Evolutionary conservation across 2,797 vertebrate species (phyloP).

Genomic region (Myotis vivesi): DNA sequence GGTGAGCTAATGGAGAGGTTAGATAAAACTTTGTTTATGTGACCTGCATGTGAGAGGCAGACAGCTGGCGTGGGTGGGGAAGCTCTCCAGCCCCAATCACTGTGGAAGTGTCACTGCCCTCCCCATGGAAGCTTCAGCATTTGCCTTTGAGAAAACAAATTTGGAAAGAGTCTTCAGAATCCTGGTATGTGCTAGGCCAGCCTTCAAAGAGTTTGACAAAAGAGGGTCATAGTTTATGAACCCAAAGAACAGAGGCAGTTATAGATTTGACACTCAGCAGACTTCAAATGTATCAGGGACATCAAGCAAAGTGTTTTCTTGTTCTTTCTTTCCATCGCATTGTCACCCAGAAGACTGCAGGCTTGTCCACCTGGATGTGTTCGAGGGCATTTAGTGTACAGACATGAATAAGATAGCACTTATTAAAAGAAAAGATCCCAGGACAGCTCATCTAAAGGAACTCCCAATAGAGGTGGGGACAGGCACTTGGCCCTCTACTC

Average conservation of each 20-base stretch:
- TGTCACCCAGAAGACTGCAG: neutral
- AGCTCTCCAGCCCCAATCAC: neutral
- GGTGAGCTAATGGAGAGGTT: neutral
- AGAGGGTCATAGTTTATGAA: neutral
- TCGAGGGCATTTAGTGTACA: too few relatives aligned
- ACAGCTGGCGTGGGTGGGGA: neutral
- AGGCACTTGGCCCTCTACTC: accelerated
- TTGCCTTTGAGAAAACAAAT: neutral
- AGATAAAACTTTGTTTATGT: neutral
- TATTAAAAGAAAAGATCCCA: neutral
- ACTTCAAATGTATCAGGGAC: neutral
- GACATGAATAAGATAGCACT: neutral
- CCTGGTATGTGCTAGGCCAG: neutral
- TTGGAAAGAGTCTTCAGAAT: neutral
- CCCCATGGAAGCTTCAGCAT: neutral
- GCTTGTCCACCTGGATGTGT: neutral
- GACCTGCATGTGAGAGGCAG: neutral
- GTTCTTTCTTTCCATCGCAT: neutral
- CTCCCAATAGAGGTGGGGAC: neutral
- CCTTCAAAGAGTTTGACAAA: neutral
- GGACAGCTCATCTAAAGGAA: neutral
- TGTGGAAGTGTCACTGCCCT: neutral
- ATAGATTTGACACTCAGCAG: neutral
- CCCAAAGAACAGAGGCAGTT: neutral
- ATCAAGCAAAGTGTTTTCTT: neutral